Conservation (phyloP, 2,888 invertebrate genomes). For the Hypsopygia costalis region DNA sequence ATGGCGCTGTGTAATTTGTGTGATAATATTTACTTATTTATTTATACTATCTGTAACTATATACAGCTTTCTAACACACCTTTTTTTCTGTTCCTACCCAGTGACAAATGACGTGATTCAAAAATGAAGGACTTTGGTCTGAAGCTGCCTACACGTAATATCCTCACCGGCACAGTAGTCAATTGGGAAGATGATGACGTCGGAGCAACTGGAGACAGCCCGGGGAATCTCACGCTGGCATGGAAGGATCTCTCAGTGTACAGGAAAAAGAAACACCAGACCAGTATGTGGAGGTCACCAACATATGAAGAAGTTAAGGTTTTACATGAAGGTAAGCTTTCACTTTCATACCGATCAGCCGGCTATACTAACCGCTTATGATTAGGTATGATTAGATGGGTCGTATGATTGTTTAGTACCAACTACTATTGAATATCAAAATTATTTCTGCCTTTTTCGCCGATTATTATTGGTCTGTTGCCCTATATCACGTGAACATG, state of each 20-base stretch:
- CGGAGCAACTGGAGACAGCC: conserved; percentile 46
- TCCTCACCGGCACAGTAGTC: conserved; percentile 65
- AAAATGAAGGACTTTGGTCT: conserved; percentile 50
- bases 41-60: no score
- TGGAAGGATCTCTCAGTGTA: conserved; percentile 79
- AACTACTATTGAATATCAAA: no score
- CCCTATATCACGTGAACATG: no score
- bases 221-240: conserved; percentile 65
- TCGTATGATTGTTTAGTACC: no score
- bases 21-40: no score
- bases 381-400: no score
- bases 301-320: conserved; percentile 74
- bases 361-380: no score
- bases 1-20: no score
- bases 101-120: conserved; percentile 47
- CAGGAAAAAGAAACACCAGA: conserved; percentile 66
- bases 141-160: conserved; percentile 62
- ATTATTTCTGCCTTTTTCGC: no score
- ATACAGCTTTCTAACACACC: neutral
- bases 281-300: conserved; percentile 71
- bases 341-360: no score
- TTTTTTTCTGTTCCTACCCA: conserved; percentile 19
- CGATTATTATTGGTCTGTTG: no score
- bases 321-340: conserved; percentile 74
- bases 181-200: conserved; percentile 71